These are phyloP conservation scores for Megalopta genalis DNA, from an alignment of 1,140 invertebrate genomes.

Conservation along the genomic window DNA sequence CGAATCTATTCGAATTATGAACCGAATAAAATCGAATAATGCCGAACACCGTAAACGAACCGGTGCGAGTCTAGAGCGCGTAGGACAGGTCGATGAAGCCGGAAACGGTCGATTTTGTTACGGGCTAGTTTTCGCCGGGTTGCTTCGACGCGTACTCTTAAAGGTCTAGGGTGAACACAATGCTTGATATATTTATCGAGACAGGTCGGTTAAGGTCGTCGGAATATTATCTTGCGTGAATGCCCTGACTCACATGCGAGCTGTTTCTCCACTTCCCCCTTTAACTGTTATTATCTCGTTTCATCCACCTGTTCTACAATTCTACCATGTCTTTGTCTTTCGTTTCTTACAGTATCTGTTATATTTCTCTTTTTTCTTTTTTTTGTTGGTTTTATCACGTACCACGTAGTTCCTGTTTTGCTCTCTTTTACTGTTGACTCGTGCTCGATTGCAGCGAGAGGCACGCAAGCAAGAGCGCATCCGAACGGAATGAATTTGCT, in stretches of 20 bases:
- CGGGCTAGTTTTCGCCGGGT: conserved; percentile 3
- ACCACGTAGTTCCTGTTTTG: conserved; percentile 34
- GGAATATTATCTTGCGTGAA: conserved; percentile 76
- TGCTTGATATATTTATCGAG: conserved; percentile 52
- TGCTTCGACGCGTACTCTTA: conserved; percentile 48
- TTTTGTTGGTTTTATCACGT: conserved; percentile 43
- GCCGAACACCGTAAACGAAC: too few relatives aligned
- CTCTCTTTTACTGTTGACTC: conserved; percentile 24
- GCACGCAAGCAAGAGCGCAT: conserved; percentile 79
- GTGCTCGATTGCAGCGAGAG: conserved; percentile 70
- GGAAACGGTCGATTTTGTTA: conserved; percentile 23
- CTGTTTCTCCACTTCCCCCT: not conserved
- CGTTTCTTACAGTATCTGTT: not conserved
- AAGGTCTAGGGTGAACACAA: conserved; percentile 30
- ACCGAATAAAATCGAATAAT: too few relatives aligned
- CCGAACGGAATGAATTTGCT: conserved; percentile 71
- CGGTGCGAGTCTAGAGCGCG: not conserved
- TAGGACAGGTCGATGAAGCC: not conserved
- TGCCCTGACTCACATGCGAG: conserved; percentile 71
- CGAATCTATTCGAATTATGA: too few relatives aligned
- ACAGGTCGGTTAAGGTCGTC: conserved; percentile 50
- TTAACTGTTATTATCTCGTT: too few relatives aligned
- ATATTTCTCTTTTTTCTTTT: not conserved
- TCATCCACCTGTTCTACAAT: not conserved
- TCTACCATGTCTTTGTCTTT: too few relatives aligned